These are phyloP conservation scores for Phyllopteryx taeniolatus DNA, from an alignment of 2,113 vertebrate genomes.

Conservation along the genomic window DNA sequence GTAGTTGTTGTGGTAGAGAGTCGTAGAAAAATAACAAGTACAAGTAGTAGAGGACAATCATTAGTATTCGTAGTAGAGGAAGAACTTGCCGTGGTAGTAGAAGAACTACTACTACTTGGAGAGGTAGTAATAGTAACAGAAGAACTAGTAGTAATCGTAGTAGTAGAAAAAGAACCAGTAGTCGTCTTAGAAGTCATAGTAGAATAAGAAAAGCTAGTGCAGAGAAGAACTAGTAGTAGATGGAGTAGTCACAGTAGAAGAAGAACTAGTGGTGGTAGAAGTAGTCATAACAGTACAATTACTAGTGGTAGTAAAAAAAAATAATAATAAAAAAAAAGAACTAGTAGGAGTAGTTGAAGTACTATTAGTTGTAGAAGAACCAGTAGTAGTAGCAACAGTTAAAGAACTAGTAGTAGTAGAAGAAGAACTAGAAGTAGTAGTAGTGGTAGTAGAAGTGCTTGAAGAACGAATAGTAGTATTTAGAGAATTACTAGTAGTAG, in stretches of 20 bases:
- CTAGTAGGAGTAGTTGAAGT: neutral
- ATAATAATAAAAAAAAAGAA: neutral
- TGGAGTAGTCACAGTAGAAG: neutral
- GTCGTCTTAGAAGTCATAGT: neutral
- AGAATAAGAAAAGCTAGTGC: neutral
- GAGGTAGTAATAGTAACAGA: no score
- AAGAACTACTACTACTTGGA: no score
- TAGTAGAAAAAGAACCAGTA: no score
- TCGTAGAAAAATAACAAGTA: no score
- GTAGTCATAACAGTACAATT: neutral
- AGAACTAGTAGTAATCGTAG: no score
- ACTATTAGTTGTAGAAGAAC: neutral
- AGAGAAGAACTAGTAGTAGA: neutral
- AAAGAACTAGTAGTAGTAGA: neutral
- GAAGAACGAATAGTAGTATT: no score
- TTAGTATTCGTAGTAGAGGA: no score
- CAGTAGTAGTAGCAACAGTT: neutral
- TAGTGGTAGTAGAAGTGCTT: no score
- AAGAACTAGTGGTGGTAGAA: neutral
- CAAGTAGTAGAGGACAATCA: no score
- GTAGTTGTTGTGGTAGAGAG: no score
- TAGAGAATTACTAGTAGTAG: no score
- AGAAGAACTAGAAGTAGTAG: neutral
- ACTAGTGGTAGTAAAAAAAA: neutral
- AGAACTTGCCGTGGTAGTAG: no score